phyloP scores from a whole-genome alignment of 2,888 invertebrate species.

The Aphodius granarius region DNA sequence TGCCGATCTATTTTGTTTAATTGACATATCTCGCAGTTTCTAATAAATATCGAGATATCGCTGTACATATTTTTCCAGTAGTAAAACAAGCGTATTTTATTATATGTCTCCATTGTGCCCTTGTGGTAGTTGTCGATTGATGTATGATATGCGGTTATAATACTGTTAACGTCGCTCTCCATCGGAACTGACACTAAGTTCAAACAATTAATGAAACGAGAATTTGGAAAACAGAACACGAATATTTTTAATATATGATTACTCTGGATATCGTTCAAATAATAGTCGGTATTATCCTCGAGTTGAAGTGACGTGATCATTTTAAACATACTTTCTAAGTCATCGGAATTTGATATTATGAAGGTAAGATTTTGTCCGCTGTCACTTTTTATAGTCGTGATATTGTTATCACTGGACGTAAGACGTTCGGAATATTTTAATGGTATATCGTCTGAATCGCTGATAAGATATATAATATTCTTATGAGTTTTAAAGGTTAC shows the following conservation, averaged over 20 bases:
- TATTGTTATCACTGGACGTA: not conserved
- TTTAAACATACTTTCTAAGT: not conserved
- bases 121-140: not conserved
- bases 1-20: too few relatives aligned
- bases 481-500: not conserved
- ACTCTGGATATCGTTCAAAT: not conserved
- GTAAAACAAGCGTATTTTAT: not conserved
- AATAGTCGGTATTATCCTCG: not conserved
- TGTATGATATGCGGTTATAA: not conserved
- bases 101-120: not conserved
- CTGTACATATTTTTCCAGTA: conserved; percentile 7
- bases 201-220: not conserved
- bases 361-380: not conserved
- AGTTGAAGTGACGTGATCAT: not conserved
- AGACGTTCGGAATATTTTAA: not conserved
- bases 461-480: not conserved
- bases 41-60: conserved; percentile 1
- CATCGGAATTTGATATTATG: not conserved
- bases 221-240: not conserved
- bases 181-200: not conserved
- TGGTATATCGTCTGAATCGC: not conserved
- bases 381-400: not conserved
- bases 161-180: not conserved
- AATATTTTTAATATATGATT: not conserved
- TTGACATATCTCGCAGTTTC: not conserved